Evolutionary conservation across 2,797 vertebrate genomes (phyloP), one percentile per base, ranked within the genome.

Genomic region (Hydrocynus forskahlii): DNA sequence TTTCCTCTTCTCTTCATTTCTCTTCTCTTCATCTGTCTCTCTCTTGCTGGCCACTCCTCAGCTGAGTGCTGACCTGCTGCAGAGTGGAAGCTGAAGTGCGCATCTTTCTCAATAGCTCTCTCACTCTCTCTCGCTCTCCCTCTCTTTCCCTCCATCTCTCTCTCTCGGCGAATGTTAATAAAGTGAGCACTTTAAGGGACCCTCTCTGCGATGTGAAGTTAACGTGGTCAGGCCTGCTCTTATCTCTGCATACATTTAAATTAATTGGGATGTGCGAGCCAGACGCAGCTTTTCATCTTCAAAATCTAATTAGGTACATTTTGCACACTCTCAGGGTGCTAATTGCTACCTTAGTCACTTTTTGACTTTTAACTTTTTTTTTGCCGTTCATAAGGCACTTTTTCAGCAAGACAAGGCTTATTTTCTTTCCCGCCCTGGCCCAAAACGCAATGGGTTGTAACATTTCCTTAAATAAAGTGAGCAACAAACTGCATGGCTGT

Each of bases 191-290:
- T 86, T 86, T 84, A 81, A 57, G 63, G 76, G 66, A 59, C 75
- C 76, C 82, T 78, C 71, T 76, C 62, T 83, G 69, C 48, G n/a
- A 68, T 84, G 83, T 89, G 82, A 84, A 85, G 88, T 82, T 86
- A 90, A 85, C 19, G 78, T 83, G 82, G 86, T 82, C 77, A 88
- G 79, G 80, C 78, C 82, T 50, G 43, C 88, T 86, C 83, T 84
- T 82, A 89, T 85, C 88, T 88, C 86, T 89, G 92, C 92, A 93
- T 93, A 89, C 82, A 92, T 92, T 92, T 90, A 88, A 90, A 89
- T 89, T 91, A 93, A 93, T 94, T 93, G 88, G 87, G 83, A 84
- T 71, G 84, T 86, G 85, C 81, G 84, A 86, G 85, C 84, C 88
- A 91, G 89, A 86, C 84, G 83, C 62, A 86, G 88, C 81, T 91